phyloP scores from a whole-genome alignment of 2,888 invertebrate species.

The Germaria angustata region DNA sequence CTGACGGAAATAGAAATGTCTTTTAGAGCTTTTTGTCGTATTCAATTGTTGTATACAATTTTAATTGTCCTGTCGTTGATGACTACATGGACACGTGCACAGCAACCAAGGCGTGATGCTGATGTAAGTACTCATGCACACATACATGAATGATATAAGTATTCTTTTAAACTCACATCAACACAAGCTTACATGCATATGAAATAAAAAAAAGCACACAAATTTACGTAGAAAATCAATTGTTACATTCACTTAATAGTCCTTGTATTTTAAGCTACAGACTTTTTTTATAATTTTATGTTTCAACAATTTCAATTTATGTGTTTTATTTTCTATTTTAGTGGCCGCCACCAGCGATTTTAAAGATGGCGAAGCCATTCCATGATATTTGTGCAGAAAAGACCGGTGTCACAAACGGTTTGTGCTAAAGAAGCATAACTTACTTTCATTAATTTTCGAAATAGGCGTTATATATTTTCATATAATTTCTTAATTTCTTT shows the following conservation, averaged over 20 bases:
- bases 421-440: constrained; percentile 16
- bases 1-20: constrained; percentile 74
- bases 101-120: constrained; percentile 76
- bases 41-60: constrained; percentile 66
- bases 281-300: constrained; percentile 2
- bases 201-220: neutral
- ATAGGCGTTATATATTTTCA: constrained; percentile 11
- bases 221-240: constrained; percentile 12
- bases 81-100: constrained; percentile 70
- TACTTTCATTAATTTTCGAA: constrained; percentile 26
- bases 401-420: constrained; percentile 78
- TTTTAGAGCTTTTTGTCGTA: constrained; percentile 69
- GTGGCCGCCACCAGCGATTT: constrained; percentile 77
- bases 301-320: constrained; percentile 1
- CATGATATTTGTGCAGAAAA: constrained; percentile 76
- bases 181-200: neutral
- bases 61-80: constrained; percentile 74
- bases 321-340: constrained; percentile 66
- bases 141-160: neutral
- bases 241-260: constrained; percentile 13
- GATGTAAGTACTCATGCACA: constrained; percentile 70
- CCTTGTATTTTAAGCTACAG: neutral
- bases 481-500: neutral
- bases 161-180: neutral
- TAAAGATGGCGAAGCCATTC: constrained; percentile 75